Conservation (phyloP, 2,888 invertebrate species). For the Corbicula japonica region DNA sequence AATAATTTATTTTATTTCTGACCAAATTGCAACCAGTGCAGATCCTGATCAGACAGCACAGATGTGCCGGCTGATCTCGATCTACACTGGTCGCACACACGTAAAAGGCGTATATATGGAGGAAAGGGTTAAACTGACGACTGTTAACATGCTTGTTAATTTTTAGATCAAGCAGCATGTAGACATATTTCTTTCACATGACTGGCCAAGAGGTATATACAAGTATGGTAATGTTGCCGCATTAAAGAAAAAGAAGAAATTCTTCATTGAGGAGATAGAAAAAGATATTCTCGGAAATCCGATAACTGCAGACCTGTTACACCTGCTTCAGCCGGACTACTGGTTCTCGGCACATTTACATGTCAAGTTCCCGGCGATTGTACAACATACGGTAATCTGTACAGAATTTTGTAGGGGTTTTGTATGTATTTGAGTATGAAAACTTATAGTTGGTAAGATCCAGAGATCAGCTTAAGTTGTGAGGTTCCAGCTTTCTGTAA, state of each 20-base stretch:
- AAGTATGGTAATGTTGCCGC: slow-evolving; percentile 93
- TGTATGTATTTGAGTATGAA: background rate
- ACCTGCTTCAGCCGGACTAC: slow-evolving; percentile 93
- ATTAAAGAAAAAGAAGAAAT: slow-evolving; percentile 92
- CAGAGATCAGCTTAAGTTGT: background rate
- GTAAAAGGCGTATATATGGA: too few species aligned
- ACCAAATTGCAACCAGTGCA: too few species aligned
- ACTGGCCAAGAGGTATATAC: slow-evolving; percentile 97
- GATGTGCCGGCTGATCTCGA: too few species aligned
- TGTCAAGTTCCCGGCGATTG: slow-evolving; percentile 96
- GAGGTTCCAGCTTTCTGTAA: too few species aligned
- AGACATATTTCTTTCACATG: slow-evolving; percentile 97
- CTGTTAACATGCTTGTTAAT: background rate
- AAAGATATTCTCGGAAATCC: slow-evolving; percentile 94
- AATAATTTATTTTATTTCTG: background rate
- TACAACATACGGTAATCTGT: slow-evolving; percentile 91
- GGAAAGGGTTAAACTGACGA: too few species aligned
- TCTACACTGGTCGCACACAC: too few species aligned
- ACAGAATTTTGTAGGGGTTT: background rate
- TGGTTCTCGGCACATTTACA: slow-evolving; percentile 99
- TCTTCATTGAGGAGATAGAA: slow-evolving; percentile 94
- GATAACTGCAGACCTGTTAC: slow-evolving; percentile 93
- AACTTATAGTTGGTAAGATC: background rate
- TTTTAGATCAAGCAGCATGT: slow-evolving; percentile 88
- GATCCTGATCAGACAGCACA: too few species aligned